A percentile compares a stretch with the other conserved stretches of the same genome.
Evolutionary conservation across 2,113 vertebrate genomes (phyloP).

Genomic region (Sarotherodon lohbergeri): DNA sequence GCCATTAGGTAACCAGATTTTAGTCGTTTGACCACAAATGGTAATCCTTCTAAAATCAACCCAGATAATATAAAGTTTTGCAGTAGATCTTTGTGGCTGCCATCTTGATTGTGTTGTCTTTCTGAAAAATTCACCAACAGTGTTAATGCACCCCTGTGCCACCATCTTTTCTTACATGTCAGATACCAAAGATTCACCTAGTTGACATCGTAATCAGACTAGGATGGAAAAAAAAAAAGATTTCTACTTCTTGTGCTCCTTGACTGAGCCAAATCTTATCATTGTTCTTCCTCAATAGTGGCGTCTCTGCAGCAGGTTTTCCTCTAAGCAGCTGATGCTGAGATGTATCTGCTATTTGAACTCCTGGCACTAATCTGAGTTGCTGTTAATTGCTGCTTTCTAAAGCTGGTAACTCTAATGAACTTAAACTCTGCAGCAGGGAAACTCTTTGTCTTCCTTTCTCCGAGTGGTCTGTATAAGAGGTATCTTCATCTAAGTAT

Average conservation of each 20-base stretch:
- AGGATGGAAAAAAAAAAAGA: rapidly evolving
- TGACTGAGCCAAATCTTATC: not conserved
- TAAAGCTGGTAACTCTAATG: not conserved
- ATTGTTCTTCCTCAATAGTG: not conserved
- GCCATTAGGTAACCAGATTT: not conserved
- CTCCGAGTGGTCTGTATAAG: not conserved
- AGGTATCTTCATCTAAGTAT: not conserved
- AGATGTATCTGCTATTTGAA: not conserved
- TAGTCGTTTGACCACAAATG: not conserved
- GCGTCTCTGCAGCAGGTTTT: not conserved
- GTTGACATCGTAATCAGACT: not conserved
- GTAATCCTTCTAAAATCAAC: not conserved
- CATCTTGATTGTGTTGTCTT: not conserved
- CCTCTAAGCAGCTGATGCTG: not conserved
- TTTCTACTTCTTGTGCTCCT: not conserved
- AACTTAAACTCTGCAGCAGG: not conserved
- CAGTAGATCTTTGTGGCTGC: not conserved
- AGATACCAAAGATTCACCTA: not conserved
- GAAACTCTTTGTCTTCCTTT: not conserved
- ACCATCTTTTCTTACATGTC: not conserved
- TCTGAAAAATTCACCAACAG: not conserved
- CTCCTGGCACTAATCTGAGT: not conserved
- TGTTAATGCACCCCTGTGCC: not conserved
- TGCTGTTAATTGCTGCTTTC: not conserved
- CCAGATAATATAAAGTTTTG: not conserved